These are phyloP conservation scores for Tethea ocularis DNA, from an alignment of 2,888 invertebrate genomes.

Conservation along the genomic window DNA sequence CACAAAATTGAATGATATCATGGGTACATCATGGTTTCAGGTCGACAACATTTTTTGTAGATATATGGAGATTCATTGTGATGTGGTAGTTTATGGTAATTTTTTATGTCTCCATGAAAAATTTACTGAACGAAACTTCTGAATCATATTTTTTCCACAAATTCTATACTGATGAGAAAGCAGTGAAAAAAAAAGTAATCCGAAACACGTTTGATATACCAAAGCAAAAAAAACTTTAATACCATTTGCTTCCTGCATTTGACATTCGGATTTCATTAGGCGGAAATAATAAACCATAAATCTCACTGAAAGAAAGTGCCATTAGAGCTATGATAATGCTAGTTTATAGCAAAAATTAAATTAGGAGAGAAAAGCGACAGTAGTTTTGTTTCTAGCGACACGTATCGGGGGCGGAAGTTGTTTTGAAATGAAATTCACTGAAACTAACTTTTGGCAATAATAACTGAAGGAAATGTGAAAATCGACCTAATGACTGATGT, in stretches of 20 bases:
- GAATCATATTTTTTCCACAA: too few relatives aligned
- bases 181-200: not conserved
- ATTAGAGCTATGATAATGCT: constrained; percentile 29
- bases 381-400: constrained; percentile 45
- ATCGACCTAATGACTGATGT: not conserved
- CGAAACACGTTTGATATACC: not conserved
- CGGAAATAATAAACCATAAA: constrained; percentile 33
- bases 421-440: not conserved
- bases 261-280: constrained; percentile 25
- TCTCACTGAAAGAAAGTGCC: constrained; percentile 30
- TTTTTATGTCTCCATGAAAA: too few relatives aligned
- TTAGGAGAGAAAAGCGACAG: constrained; percentile 36
- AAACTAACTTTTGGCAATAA: not conserved
- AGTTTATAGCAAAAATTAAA: constrained; percentile 30
- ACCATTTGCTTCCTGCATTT: constrained; percentile 31
- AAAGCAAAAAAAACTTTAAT: not conserved
- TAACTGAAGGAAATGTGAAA: too few relatives aligned
- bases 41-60: too few relatives aligned
- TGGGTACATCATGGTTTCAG: too few relatives aligned
- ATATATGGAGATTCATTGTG: too few relatives aligned
- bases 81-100: too few relatives aligned
- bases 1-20: too few relatives aligned
- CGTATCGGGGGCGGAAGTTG: constrained; percentile 24
- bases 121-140: too few relatives aligned
- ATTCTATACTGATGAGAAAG: too few relatives aligned